Evolutionary conservation across 2,797 vertebrate genomes (phyloP).

Genomic region (Chelmon rostratus): DNA sequence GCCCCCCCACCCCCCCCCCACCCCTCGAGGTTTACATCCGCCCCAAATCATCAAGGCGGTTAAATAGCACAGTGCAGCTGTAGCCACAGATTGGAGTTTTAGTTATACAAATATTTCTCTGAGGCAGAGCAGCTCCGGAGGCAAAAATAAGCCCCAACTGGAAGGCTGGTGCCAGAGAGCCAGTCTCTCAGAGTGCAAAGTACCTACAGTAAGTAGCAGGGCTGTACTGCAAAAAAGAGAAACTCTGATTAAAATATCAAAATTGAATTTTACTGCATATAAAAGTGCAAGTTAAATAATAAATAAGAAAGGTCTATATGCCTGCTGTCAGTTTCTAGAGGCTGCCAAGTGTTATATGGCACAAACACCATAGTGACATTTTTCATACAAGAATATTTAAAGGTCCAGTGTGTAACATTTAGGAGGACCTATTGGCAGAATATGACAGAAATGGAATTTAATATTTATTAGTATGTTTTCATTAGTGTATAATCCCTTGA

Average conservation of each 20-base stretch:
- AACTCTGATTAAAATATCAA: conserved; percentile 1
- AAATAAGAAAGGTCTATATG: background rate
- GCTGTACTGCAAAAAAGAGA: background rate
- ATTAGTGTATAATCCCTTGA: too few species aligned
- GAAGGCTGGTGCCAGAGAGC: conserved; percentile 23
- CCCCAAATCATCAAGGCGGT: conserved; percentile 67
- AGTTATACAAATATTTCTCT: conserved; percentile 64
- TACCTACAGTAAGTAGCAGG: background rate
- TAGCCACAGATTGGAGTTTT: conserved; percentile 75
- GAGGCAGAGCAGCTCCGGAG: conserved; percentile 44
- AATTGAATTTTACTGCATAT: background rate
- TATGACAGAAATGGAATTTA: too few species aligned
- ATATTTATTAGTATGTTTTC: too few species aligned
- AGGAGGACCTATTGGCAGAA: too few species aligned
- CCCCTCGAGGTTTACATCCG: conserved; percentile 64
- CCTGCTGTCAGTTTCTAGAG: background rate
- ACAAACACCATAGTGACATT: background rate
- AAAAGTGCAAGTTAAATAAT: background rate
- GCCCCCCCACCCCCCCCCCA: too few species aligned
- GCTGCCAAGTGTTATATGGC: background rate
- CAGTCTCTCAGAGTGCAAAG: background rate
- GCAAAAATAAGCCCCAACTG: conserved; percentile 38
- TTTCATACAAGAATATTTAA: too few species aligned
- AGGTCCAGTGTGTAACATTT: too few species aligned
- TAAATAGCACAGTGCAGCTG: conserved; percentile 77